Conservation (phyloP, 2,797 vertebrate species). For the Catharus ustulatus region DNA sequence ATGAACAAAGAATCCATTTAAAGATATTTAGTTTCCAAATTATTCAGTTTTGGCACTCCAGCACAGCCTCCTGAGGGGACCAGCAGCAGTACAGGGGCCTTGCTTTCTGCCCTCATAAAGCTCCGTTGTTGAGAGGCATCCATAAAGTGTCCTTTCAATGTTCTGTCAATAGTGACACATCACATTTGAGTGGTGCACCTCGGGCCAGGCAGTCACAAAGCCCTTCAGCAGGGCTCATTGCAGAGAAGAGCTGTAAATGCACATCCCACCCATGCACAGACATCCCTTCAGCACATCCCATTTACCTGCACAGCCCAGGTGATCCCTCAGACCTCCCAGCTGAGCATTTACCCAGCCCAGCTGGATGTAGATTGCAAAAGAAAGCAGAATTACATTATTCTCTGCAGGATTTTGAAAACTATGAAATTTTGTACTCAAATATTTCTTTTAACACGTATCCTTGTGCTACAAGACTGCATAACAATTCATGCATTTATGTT, state of each 20-base stretch:
- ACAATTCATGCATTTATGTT: background rate
- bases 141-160: background rate
- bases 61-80: background rate
- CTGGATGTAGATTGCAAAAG: background rate
- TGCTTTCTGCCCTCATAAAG: slow-evolving; percentile 8
- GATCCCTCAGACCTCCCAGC: background rate
- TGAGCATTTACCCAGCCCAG: background rate
- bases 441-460: background rate
- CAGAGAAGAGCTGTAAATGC: background rate
- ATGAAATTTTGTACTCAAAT: background rate
- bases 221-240: background rate
- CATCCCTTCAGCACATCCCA: background rate
- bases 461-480: background rate
- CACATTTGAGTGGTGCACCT: background rate
- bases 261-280: background rate
- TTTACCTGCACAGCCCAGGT: background rate
- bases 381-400: background rate
- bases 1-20: slow-evolving; percentile 48
- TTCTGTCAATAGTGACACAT: background rate
- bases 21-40: slow-evolving; percentile 29
- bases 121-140: background rate
- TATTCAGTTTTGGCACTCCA: background rate
- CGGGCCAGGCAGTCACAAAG: background rate
- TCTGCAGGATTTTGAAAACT: background rate
- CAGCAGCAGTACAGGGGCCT: background rate